Percentiles rank a stretch among this genome's conserved stretches.
Conservation (phyloP, 2,797 vertebrate genomes). For the Bucorvus abyssinicus region DNA sequence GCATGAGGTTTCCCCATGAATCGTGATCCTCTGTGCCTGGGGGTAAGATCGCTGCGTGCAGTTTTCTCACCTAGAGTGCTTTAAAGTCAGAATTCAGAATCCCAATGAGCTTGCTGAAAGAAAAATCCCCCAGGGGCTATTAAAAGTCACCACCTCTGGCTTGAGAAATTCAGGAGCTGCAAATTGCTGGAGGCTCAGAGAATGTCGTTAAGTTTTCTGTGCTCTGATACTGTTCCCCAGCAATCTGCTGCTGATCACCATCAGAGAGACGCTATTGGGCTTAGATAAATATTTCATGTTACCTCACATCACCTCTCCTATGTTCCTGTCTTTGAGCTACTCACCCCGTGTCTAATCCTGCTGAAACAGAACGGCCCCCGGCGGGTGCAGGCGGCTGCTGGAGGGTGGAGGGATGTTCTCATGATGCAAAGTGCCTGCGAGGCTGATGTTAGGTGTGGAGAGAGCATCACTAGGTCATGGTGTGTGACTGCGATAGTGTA, state of each 20-base stretch:
- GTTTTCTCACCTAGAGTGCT: not conserved
- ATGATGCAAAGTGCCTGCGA: not conserved
- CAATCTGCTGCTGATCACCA: not conserved
- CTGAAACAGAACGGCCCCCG: not conserved
- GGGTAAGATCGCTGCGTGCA: not conserved
- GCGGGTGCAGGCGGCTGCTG: not conserved
- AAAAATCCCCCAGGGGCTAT: not conserved
- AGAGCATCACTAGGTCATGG: not conserved
- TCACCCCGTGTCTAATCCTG: fast-evolving
- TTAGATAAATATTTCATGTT: not conserved
- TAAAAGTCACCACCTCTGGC: not conserved
- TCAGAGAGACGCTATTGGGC: not conserved
- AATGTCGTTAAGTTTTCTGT: not conserved
- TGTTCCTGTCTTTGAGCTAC: not conserved
- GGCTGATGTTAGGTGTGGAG: not conserved
- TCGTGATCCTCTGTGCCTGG: not conserved
- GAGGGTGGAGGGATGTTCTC: not conserved
- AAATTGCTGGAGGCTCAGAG: not conserved
- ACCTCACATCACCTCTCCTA: not conserved
- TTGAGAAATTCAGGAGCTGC: not conserved
- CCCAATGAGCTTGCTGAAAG: not conserved
- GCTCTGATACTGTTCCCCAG: not conserved
- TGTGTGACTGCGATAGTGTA: not conserved
- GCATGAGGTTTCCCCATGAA: not conserved
- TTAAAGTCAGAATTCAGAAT: not conserved